These are phyloP conservation scores for Sylvia atricapilla DNA, from an alignment of 2,113 vertebrate species.

Conservation along the genomic window DNA sequence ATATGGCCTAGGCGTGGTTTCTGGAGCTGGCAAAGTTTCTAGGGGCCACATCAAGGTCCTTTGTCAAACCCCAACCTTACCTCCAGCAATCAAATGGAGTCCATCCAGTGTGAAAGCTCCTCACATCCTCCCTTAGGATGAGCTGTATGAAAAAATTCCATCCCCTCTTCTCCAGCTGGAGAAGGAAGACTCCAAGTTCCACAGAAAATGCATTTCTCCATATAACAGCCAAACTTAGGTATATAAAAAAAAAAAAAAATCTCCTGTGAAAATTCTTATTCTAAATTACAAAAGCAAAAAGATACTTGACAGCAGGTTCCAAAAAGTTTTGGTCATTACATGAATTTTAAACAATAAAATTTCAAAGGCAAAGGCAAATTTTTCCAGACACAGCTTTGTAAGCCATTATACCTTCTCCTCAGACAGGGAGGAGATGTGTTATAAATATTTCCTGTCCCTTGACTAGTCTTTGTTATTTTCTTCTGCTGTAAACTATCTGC, in stretches of 20 bases:
- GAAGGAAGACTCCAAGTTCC: not conserved
- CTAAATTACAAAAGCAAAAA: not conserved
- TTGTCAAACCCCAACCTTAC: not conserved
- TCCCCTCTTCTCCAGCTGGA: not conserved
- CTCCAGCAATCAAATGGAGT: not conserved
- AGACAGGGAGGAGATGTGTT: not conserved
- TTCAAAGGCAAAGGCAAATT: not conserved
- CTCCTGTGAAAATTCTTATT: not conserved
- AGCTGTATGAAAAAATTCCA: not conserved
- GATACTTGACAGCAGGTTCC: not conserved
- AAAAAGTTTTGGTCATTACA: not conserved
- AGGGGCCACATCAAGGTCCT: fast-evolving
- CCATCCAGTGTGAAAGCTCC: not conserved
- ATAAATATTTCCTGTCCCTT: not conserved
- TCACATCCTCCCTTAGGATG: not conserved
- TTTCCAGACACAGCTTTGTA: not conserved
- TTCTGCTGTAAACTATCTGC: not conserved
- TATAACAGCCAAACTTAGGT: not conserved
- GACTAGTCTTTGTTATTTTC: not conserved
- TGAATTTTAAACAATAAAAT: not conserved
- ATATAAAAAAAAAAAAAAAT: not conserved
- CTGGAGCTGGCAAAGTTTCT: not conserved
- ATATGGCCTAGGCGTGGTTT: not conserved
- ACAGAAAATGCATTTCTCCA: not conserved
- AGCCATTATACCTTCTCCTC: not conserved